phyloP scores from a whole-genome alignment of 2,113 vertebrate genomes.

The Misgurnus mizolepis region DNA sequence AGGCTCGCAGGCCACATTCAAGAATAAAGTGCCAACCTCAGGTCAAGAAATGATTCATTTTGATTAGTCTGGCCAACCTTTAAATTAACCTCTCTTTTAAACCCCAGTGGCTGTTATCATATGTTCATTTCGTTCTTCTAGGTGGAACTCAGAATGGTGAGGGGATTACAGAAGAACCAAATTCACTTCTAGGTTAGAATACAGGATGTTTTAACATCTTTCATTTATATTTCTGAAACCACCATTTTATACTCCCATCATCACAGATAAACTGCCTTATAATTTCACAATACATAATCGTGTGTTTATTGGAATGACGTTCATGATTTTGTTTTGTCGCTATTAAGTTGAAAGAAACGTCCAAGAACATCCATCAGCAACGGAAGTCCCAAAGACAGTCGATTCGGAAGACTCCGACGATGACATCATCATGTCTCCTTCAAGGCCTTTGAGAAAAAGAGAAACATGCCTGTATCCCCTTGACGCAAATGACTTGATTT shows the following conservation, averaged over 20 bases:
- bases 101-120: too few relatives aligned
- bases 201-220: neutral
- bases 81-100: neutral
- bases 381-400: constrained; percentile 48
- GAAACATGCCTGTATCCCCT: constrained; percentile 50
- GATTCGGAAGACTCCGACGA: constrained; percentile 88
- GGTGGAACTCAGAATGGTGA: neutral
- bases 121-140: neutral
- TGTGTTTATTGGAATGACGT: neutral
- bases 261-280: too few relatives aligned
- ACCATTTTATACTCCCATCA: neutral
- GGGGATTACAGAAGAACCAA: neutral
- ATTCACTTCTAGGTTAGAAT: neutral
- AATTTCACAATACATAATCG: neutral
- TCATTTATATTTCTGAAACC: neutral
- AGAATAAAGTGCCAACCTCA: neutral
- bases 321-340: constrained; percentile 2
- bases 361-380: constrained; percentile 8
- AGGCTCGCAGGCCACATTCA: neutral
- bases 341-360: neutral
- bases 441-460: constrained; percentile 70
- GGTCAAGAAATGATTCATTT: constrained; percentile 8
- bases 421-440: constrained; percentile 76
- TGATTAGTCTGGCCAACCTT: neutral
- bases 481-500: neutral